Evolutionary conservation across 2,888 invertebrate genomes (phyloP).

Genomic region (Drosophila gaucha): DNA sequence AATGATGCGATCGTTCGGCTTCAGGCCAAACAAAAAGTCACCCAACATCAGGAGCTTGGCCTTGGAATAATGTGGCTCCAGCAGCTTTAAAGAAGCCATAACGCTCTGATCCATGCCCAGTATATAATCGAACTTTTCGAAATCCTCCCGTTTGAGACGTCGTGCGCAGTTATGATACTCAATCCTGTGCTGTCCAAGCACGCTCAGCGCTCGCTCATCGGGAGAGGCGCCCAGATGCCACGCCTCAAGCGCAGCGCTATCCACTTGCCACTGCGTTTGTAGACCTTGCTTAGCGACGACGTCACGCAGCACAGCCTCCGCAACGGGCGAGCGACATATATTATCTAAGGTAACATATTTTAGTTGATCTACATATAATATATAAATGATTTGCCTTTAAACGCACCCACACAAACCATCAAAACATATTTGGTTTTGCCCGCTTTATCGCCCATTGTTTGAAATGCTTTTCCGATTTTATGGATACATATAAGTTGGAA

Average conservation of each 20-base stretch:
- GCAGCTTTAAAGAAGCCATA: slow-evolving; percentile 88
- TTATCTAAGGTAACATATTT: slow-evolving; percentile 88
- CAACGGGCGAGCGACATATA: slow-evolving; percentile 97
- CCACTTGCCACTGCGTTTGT: slow-evolving; percentile 90
- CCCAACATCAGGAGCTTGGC: slow-evolving; percentile 92
- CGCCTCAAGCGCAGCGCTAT: slow-evolving; percentile 94
- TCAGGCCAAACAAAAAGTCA: slow-evolving; percentile 89
- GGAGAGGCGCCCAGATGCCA: slow-evolving; percentile 94
- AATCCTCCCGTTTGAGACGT: slow-evolving; percentile 89
- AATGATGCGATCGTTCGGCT: slow-evolving; percentile 88
- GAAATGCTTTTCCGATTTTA: neutral
- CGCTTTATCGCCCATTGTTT: slow-evolving; percentile 16
- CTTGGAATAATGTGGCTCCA: slow-evolving; percentile 85
- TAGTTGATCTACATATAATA: neutral
- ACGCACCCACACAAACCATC: slow-evolving; percentile 78
- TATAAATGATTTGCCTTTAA: neutral
- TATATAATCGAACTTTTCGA: slow-evolving; percentile 92
- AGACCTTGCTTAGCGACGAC: slow-evolving; percentile 88
- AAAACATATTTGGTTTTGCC: slow-evolving; percentile 53
- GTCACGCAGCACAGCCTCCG: slow-evolving; percentile 94
- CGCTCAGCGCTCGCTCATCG: slow-evolving; percentile 90
- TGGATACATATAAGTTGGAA: neutral
- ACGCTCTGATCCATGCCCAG: slow-evolving; percentile 97
- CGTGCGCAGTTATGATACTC: slow-evolving; percentile 90
- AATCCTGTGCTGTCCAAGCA: slow-evolving; percentile 90